These are phyloP conservation scores for Denticeps clupeoides DNA, from an alignment of 2,797 vertebrate genomes.

Conservation along the genomic window DNA sequence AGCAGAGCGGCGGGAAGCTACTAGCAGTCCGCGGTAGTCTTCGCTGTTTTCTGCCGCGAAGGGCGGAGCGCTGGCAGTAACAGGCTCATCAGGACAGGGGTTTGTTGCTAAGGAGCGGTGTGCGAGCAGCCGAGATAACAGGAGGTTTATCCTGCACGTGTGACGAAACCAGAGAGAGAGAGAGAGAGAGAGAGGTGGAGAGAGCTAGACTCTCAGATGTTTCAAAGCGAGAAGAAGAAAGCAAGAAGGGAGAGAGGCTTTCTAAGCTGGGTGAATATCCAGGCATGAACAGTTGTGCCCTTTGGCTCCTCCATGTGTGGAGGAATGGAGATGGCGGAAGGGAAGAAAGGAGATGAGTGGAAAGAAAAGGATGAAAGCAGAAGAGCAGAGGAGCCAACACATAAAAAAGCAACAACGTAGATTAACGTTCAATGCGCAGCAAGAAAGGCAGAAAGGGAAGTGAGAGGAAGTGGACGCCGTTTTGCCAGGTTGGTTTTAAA, in stretches of 20 bases:
- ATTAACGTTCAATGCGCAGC: background rate
- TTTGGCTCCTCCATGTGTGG: too few relatives aligned
- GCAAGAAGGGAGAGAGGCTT: background rate
- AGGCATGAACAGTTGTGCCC: too few relatives aligned
- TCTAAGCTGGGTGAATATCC: background rate
- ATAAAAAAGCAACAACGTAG: slow-evolving; percentile 12
- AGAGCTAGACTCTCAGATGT: background rate
- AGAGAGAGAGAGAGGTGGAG: background rate
- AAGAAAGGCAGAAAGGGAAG: background rate
- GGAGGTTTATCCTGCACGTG: slow-evolving; percentile 16
- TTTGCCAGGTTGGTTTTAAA: too few relatives aligned
- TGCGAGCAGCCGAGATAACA: slow-evolving; percentile 22
- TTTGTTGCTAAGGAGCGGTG: slow-evolving; percentile 20
- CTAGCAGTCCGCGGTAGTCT: too few relatives aligned
- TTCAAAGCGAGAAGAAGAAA: background rate
- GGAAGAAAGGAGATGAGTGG: too few relatives aligned
- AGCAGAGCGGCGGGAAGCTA: too few relatives aligned
- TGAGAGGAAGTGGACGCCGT: too few relatives aligned
- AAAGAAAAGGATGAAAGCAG: slow-evolving; percentile 10
- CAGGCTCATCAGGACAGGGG: slow-evolving; percentile 18
- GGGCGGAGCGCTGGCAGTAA: too few relatives aligned
- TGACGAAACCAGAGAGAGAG: background rate
- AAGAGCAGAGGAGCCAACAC: slow-evolving; percentile 12
- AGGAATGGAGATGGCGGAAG: too few relatives aligned
- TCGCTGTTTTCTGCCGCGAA: too few relatives aligned